Base-by-base conservation (phyloP, 2,888 invertebrate genomes). In the Epinotia demarniana region DNA sequence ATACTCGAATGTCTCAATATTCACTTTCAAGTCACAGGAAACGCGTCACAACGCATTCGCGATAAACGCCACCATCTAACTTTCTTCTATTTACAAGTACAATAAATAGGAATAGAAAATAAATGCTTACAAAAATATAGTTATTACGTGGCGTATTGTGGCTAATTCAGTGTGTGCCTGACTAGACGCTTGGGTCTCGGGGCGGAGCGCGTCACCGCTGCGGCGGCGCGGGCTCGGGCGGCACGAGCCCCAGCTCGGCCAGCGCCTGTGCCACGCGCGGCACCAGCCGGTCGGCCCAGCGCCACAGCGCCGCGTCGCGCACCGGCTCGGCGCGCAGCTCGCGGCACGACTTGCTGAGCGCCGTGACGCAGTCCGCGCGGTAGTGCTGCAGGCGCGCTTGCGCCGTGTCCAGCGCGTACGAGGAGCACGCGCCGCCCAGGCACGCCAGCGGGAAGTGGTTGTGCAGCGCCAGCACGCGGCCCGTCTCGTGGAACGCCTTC, bases 371-470 rank as follows among this genome's bases (percentile, higher is more conserved):
- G 91, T 98, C 98, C 43, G 97, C 98, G 77, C 98, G 96, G 93
- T 99, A 99, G 91, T 99, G 99, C 89, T 99, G 98, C 84, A 99
- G 94, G 80, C 99, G 97, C 19, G 98, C 99, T 85, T 97, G 96
- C 55, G 94, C 94, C 33, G 97, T 97, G 80, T 97, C 97, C 80
- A 99, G 96, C 73, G 97, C 95, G 92, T 97, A 98, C 63, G 97
- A 97, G 71, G 97, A 97, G 90, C 98, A 98, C 9, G 96, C 95
- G 61, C 97, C 97, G 63, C 98, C 97, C 57, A 98, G 92, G 86
- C 98, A 98, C 76, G 97, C 97, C 81, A 98, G 92, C 55, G 98
- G 98, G 88, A 98, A 98, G 90, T 98, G 98, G 91, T 98, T 98
- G 94, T 98, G 98, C 79, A 98, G 94, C 53, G 98, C 97, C 67